Evolutionary conservation across 2,888 invertebrate genomes (phyloP).

Genomic region (Acleris sparsana): DNA sequence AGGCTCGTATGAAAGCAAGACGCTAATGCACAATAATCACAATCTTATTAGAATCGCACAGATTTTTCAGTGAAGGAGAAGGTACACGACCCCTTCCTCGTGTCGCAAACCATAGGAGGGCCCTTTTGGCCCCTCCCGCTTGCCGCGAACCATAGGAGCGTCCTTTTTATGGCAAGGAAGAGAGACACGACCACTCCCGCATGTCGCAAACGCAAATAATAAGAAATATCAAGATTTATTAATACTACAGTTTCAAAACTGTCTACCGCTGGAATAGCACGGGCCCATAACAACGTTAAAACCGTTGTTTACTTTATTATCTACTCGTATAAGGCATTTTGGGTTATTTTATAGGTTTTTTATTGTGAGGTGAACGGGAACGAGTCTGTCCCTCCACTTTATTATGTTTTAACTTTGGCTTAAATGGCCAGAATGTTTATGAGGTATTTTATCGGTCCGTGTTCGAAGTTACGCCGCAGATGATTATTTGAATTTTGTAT

Average conservation of each 20-base stretch:
- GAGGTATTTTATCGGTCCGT: constrained; percentile 31
- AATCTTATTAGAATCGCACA: no score
- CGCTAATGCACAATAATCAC: no score
- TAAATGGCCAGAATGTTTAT: constrained; percentile 36
- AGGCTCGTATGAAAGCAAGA: no score
- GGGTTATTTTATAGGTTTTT: constrained; percentile 34
- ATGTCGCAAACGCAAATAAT: no score
- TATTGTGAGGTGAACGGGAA: constrained; percentile 34
- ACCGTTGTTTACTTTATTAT: constrained; percentile 35
- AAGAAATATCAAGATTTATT: no score
- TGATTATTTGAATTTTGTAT: constrained; percentile 34
- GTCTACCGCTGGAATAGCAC: not conserved
- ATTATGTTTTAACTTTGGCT: constrained; percentile 36
- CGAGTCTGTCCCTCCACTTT: constrained; percentile 29
- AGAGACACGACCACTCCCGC: no score
- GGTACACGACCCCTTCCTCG: no score
- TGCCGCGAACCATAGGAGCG: no score
- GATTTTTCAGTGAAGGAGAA: no score
- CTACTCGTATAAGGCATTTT: constrained; percentile 28
- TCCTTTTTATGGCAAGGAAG: no score
- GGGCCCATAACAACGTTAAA: constrained; percentile 17
- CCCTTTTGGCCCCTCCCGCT: no score
- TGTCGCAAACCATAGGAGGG: no score
- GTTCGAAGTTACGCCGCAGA: constrained; percentile 9
- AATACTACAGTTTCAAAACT: not conserved